phyloP scores from a whole-genome alignment of 2,888 invertebrate species.

The Lycaena phlaeas region DNA sequence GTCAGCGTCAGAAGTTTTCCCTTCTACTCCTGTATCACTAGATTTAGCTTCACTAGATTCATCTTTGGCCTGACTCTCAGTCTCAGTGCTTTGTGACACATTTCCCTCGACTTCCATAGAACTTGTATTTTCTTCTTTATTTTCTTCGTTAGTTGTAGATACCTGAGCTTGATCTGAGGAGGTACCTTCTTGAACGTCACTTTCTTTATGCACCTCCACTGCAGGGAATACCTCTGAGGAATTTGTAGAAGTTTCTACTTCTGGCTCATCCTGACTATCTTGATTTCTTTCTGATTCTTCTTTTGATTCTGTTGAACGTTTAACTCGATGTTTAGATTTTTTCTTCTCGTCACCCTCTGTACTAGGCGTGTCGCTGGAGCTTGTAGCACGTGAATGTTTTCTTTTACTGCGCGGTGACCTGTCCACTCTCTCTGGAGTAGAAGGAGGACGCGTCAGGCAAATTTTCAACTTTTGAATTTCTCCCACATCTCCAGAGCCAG shows the following conservation, averaged over 20 bases:
- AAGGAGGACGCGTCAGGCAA: conserved; percentile 73
- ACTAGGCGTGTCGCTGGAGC: conserved; percentile 62
- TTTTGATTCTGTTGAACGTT: conserved; percentile 44
- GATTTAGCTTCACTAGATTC: background rate
- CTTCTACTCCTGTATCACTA: conserved; percentile 1
- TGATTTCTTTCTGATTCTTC: conserved; percentile 44
- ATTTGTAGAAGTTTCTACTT: background rate
- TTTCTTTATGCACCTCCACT: conserved; percentile 11
- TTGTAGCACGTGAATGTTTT: conserved; percentile 63
- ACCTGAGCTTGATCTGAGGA: conserved; percentile 31
- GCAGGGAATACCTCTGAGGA: conserved; percentile 25
- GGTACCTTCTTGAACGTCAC: conserved; percentile 13
- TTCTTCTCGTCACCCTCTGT: conserved; percentile 58
- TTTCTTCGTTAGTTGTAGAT: conserved; percentile 47
- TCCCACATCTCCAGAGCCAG: conserved; percentile 60
- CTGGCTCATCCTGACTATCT: conserved; percentile 39
- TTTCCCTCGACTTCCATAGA: conserved; percentile 15
- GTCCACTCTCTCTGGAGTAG: conserved; percentile 66
- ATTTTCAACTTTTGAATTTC: conserved; percentile 78
- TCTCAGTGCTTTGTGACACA: conserved; percentile 1
- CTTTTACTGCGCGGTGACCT: conserved; percentile 66
- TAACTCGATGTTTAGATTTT: conserved; percentile 50
- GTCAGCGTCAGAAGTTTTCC: conserved; percentile 19
- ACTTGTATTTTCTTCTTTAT: conserved; percentile 15
- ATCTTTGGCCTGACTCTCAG: conserved; percentile 1